phyloP scores from a whole-genome alignment of 1,140 invertebrate species.

The Drosophila nigrodunni region DNA sequence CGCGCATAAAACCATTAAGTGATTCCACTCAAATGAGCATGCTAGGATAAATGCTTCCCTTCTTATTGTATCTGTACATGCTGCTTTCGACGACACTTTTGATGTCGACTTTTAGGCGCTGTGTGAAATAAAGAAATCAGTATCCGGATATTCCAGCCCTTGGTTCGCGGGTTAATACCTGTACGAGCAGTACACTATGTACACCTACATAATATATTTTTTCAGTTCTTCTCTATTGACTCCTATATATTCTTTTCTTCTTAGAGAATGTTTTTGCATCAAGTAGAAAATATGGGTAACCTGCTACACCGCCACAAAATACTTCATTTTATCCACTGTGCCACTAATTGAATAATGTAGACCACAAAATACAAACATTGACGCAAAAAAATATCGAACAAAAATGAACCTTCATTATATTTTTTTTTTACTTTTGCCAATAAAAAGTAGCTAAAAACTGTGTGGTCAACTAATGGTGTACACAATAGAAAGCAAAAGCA shows the following conservation, averaged over 20 bases:
- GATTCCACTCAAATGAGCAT: conserved; percentile 81
- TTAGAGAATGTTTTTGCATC: neutral
- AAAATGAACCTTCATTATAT: conserved; percentile 20
- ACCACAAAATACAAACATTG: conserved; percentile 34
- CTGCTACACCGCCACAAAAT: neutral
- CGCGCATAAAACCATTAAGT: conserved; percentile 82
- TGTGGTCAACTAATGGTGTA: conserved; percentile 31
- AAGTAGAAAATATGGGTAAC: neutral
- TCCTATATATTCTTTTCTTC: neutral
- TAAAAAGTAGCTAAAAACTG: conserved; percentile 20
- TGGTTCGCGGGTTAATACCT: no score
- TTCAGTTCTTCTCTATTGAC: no score
- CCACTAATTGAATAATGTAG: conserved; percentile 61
- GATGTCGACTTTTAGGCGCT: conserved; percentile 10
- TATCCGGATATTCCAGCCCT: no score
- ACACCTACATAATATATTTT: no score
- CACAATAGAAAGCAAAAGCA: conserved; percentile 16
- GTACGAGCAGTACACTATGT: no score
- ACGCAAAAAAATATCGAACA: conserved; percentile 23
- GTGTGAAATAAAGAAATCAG: neutral
- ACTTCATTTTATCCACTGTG: conserved; percentile 19
- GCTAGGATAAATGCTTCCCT: conserved; percentile 62
- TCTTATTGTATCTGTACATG: neutral
- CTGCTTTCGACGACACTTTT: conserved; percentile 5
- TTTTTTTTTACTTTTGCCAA: conserved; percentile 20